phyloP scores from a whole-genome alignment of 2,113 vertebrate genomes.

The Pluvialis apricaria region DNA sequence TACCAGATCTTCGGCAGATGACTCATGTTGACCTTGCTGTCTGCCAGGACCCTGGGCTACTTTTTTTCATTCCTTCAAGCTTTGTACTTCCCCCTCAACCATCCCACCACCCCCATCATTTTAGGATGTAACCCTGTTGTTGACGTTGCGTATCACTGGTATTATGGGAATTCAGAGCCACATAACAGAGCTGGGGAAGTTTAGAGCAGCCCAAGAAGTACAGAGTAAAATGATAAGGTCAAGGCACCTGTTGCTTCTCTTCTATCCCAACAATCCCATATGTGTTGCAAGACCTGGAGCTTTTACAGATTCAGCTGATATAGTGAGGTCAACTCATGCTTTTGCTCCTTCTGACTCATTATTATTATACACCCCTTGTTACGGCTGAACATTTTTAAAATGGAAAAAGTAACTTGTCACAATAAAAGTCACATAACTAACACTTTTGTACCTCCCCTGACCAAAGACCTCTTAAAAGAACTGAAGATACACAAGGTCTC shows the following conservation, averaged over 20 bases:
- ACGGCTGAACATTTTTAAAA: neutral
- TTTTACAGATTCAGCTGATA: neutral
- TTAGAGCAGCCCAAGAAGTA: neutral
- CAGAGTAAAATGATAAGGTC: neutral
- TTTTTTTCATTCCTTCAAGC: neutral
- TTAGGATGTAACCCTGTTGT: neutral
- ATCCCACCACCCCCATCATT: neutral
- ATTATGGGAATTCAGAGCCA: neutral
- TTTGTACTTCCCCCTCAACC: neutral
- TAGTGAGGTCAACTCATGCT: accelerated
- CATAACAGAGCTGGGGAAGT: neutral
- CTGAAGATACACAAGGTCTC: neutral
- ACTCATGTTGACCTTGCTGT: neutral
- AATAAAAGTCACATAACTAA: neutral
- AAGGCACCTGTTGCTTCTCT: neutral
- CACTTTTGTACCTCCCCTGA: neutral
- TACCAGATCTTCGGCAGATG: neutral
- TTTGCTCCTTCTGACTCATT: neutral
- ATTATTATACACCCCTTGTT: neutral
- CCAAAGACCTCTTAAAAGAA: neutral
- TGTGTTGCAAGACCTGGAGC: neutral
- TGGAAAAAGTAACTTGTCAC: neutral
- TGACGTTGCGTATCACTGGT: neutral
- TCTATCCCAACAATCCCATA: neutral
- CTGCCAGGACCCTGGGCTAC: neutral